Base-by-base conservation (phyloP, 2,797 vertebrate species). In the Chrysocyon brachyurus region DNA sequence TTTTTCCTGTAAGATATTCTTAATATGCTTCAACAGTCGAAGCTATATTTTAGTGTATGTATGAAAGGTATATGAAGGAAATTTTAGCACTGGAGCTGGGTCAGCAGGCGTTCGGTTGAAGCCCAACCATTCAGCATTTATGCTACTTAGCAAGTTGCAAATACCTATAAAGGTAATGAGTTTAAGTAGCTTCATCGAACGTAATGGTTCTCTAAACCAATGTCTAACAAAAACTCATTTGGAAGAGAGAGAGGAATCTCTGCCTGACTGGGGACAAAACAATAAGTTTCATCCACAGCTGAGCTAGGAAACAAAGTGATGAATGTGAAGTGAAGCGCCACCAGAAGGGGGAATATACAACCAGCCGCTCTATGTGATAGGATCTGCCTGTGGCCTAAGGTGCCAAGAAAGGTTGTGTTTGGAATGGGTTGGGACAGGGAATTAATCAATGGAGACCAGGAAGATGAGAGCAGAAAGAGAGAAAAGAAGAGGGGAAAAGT, bases 131-230 rank as follows among this genome's bases (percentile, higher is more conserved):
- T 90, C 16, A 81, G 96, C 97, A 97, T 98, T 98, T 98, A 97
- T 98, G 96, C 96, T 97, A 96, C 98, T 98, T 98, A 98, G 96
- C 97, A 96, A 97, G 90, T 98, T 97, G 98, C 96, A 98, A 98
- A 98, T 97, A 96, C 91, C 54, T 98, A 92, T 92, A 98, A 98
- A 98, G 73, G 79, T 94, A 97, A 97, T 97, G 95, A 96, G 97
- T 98, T 98, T 93, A 92, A 96, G 96, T 95, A 95, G 93, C 96
- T 97, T 98, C 98, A 98, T 98, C 95, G 97, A 98, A 98, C 98
- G 94, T 93, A 98, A 98, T 97, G 93, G 96, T 97, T 95, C 97
- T 98, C 98, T 98, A 98, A 98, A 92, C 85, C 88, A 95, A 90
- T 97, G 94, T 97, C 95, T 98, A 98, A 98, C 96, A 98, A 95